Conservation (phyloP, 2,888 invertebrate genomes). For the Enoplolaimus lenunculus region DNA sequence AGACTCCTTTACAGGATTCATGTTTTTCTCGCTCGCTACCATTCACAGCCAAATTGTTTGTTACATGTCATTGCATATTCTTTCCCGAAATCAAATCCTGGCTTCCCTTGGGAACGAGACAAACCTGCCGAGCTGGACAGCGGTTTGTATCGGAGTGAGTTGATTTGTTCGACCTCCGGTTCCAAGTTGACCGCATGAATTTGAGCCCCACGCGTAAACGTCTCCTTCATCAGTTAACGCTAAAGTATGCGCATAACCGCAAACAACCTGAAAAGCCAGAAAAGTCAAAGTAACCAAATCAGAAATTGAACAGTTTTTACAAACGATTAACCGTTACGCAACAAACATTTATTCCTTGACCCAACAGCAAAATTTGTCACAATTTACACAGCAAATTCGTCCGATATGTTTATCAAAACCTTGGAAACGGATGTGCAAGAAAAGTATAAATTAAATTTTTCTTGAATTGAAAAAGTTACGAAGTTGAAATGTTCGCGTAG, state of each 20-base stretch:
- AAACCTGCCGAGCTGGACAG: constrained; percentile 46
- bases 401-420: too few relatives aligned
- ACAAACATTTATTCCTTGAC: constrained; percentile 41
- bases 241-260: constrained; percentile 51
- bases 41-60: too few relatives aligned
- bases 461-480: too few relatives aligned
- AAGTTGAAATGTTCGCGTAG: too few relatives aligned
- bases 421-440: too few relatives aligned
- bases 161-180: constrained; percentile 49
- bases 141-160: constrained; percentile 46
- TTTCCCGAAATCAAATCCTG: too few relatives aligned
- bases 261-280: constrained; percentile 44
- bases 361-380: too few relatives aligned
- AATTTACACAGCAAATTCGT: too few relatives aligned
- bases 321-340: constrained; percentile 28
- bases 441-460: too few relatives aligned
- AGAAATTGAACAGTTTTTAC: neutral
- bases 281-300: too few relatives aligned
- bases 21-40: too few relatives aligned
- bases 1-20: too few relatives aligned
- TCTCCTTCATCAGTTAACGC: constrained; percentile 52
- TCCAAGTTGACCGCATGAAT: constrained; percentile 52
- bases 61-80: neutral
- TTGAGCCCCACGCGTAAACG: constrained; percentile 53
- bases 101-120: neutral